Evolutionary conservation across 2,797 vertebrate genomes (phyloP).

Genomic region (Ceryle rudis): DNA sequence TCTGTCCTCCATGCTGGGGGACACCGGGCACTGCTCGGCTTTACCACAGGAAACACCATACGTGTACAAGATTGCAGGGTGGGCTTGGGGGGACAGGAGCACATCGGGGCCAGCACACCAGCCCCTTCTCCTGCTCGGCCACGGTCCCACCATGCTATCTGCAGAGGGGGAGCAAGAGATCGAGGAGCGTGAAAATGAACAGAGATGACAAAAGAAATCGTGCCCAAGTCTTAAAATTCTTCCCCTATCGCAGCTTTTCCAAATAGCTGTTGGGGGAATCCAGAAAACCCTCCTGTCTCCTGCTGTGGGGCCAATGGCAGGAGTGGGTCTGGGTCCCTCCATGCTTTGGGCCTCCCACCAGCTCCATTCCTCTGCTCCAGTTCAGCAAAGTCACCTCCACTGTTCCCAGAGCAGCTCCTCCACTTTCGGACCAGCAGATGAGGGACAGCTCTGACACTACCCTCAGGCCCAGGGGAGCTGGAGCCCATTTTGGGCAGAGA

Average conservation of each 20-base stretch:
- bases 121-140: neutral
- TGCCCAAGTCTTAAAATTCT: neutral
- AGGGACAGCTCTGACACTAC: neutral
- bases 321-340: neutral
- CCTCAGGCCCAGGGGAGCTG: neutral
- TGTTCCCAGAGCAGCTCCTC: neutral
- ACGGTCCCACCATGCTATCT: neutral
- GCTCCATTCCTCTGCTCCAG: neutral
- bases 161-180: neutral
- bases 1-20: neutral
- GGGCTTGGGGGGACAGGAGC: neutral
- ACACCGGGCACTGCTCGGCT: neutral
- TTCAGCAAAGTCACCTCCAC: slow-evolving; percentile 5
- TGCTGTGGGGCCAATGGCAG: neutral
- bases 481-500: slow-evolving; percentile 15
- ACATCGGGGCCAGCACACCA: neutral
- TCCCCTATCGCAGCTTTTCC: neutral
- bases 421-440: neutral
- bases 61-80: slow-evolving; percentile 26
- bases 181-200: neutral
- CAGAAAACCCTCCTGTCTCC: neutral
- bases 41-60: slow-evolving; percentile 81
- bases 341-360: neutral
- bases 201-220: slow-evolving; percentile 11
- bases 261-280: neutral